A percentile compares a stretch with the other conserved stretches of the same genome.
phyloP scores from a whole-genome alignment of 2,888 invertebrate genomes.

The Sinhomidia bicolor region DNA sequence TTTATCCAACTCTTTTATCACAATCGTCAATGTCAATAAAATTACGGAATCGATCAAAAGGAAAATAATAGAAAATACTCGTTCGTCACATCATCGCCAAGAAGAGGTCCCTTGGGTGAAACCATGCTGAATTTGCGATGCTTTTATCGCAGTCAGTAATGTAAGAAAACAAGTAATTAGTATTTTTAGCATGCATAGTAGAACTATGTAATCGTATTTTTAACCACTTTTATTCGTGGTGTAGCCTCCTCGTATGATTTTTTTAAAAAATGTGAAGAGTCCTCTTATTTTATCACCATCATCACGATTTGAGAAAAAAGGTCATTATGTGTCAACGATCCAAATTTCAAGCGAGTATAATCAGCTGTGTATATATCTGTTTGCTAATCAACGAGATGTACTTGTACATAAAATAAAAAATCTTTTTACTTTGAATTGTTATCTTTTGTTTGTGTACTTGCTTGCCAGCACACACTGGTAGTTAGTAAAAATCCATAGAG shows the following conservation, averaged over 20 bases:
- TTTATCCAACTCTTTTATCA: too few relatives aligned
- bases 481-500: neutral
- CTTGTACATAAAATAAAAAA: neutral
- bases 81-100: too few relatives aligned
- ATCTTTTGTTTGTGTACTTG: neutral
- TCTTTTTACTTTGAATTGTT: neutral
- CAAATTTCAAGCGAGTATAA: conserved; percentile 4
- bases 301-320: neutral
- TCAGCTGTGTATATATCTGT: conserved; percentile 1
- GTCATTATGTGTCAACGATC: conserved; percentile 30
- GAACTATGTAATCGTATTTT: neutral
- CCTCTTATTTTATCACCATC: neutral
- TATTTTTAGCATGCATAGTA: neutral
- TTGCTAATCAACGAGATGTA: neutral
- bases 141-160: neutral
- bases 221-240: too few relatives aligned
- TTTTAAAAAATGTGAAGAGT: too few relatives aligned
- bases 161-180: neutral
- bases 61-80: too few relatives aligned
- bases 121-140: neutral
- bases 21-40: too few relatives aligned
- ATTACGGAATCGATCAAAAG: too few relatives aligned
- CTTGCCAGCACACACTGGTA: neutral
- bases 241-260: neutral
- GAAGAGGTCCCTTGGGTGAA: too few relatives aligned